These are phyloP conservation scores for Damaliscus lunatus DNA, from an alignment of 2,113 vertebrate species.

Conservation along the genomic window DNA sequence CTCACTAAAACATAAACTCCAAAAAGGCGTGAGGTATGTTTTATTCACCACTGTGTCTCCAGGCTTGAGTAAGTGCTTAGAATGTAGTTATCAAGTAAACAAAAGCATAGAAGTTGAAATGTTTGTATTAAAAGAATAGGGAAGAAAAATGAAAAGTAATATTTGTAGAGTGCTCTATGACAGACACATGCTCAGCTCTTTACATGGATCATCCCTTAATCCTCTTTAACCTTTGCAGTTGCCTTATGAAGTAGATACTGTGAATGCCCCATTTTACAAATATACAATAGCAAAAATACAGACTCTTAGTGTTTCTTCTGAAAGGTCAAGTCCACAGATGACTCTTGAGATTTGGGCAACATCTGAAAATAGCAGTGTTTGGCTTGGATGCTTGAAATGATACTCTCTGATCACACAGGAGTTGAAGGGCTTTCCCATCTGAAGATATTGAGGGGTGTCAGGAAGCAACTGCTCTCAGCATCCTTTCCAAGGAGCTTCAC, in stretches of 20 bases:
- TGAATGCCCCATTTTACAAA: background rate
- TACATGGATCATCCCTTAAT: background rate
- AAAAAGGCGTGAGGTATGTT: background rate
- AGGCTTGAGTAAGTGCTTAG: background rate
- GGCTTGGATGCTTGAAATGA: background rate
- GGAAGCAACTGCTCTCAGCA: background rate
- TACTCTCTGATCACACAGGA: background rate
- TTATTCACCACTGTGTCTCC: background rate
- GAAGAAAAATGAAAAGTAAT: background rate
- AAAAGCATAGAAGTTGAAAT: background rate
- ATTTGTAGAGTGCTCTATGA: background rate
- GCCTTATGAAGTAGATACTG: background rate
- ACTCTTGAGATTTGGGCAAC: background rate
- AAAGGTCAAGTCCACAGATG: background rate
- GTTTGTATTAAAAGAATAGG: background rate
- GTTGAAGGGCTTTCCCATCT: background rate
- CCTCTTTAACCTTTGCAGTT: background rate
- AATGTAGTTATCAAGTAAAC: background rate
- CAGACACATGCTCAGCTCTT: background rate
- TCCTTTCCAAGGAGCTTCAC: background rate
- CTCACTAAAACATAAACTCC: background rate
- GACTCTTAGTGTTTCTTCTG: background rate
- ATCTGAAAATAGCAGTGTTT: background rate
- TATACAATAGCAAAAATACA: background rate
- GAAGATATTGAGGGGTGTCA: background rate